Base-by-base conservation (phyloP, 1,140 invertebrate species). In the Orius insidiosus region DNA sequence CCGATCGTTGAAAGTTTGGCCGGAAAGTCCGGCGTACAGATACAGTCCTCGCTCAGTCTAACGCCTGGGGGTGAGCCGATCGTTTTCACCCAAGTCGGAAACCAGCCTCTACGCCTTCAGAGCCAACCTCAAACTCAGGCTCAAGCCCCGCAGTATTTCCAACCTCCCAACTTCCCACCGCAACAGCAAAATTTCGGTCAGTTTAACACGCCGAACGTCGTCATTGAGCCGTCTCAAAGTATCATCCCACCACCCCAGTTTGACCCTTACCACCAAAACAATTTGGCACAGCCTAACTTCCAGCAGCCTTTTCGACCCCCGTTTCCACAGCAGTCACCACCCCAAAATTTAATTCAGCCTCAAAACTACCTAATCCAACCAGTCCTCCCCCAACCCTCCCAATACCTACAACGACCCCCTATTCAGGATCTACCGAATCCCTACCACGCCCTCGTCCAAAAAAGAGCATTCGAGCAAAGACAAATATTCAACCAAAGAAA, bases 401-500 rank as follows among this genome's bases (percentile, higher is more conserved):
- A 49, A 41, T 36, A 50, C 18, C 37, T 46, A 24, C 36, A 10
- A 13, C 10, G 13, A 38, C 36, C 36, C 5, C 11, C 6, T 6
- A 5, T 38, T 38, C 36, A 38, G 15, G 36, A 38, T 7, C 11
- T 38, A 5, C 36, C 36, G 6, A 38, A 38, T 13, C 36, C 36
- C 5, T 38, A 38, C 11, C 36, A 38, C 36, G 36, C 10, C 10
- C 13, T 38, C 10, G 36, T 14, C 10, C 10, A 10, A 38, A 38
- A 14, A 38, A 6, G 36, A 13, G 10, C 36, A 14, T 38, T 11
- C 36, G 6, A 38, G 14, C 51, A 55, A 45, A 51, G 52, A 43
- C 45, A 48, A 32, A 50, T 49, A 37, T 49, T 51, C 6, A 33
- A 6, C 32, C 32, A 33, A 33, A 6, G n/a, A 6, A 33, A n/a